Evolutionary conservation across 2,113 vertebrate genomes (phyloP), one percentile per base, ranked within the genome.

Genomic region (Laticauda laticaudata): DNA sequence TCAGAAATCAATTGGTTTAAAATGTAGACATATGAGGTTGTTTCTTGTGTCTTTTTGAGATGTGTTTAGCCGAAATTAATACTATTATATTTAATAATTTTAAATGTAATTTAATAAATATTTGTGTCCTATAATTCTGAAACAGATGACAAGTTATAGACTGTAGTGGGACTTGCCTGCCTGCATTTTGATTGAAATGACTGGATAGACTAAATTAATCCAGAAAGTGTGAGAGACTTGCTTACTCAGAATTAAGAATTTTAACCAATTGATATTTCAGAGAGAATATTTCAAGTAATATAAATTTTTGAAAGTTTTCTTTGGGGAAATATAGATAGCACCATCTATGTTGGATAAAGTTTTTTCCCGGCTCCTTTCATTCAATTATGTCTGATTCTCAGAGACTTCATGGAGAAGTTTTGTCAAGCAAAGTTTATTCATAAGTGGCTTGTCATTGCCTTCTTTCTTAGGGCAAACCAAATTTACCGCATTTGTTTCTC

Each of bases 401-500:
- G 57, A 61, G 57, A 26, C 8, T 61, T 59, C 21, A 7, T 59
- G 8, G 57, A 24, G 8, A 59, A 3, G 23, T 59, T 59, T 61
- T 61, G 57, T 61, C 57, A 61, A n/a, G 2, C 57, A 61, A 59
- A 21, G 24, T 61, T 61, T 61, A n/a, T 61, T 61, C 57, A 61
- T 2, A 61, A 61, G 23, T 61, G 57, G 57, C 23, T 61, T 61
- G 56, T 57, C 6, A 23, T 57, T 24, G 24, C 57, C 24, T 61
- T n/a, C 57, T 26, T 64, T 64, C 61, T 29, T 61, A 54, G 20
- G 48, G 53, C 23, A 8, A 92, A 0, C 0, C n/a, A 86, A 94
- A 86, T 5, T 61, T 20, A 86, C 88, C 14, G n/a, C 18, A 89
- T 89, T 91, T 91, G 64, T 26, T 93, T 75, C 57, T 93, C 85